phyloP scores from a whole-genome alignment of 2,113 vertebrate species.

The Cheirogaleus medius region DNA sequence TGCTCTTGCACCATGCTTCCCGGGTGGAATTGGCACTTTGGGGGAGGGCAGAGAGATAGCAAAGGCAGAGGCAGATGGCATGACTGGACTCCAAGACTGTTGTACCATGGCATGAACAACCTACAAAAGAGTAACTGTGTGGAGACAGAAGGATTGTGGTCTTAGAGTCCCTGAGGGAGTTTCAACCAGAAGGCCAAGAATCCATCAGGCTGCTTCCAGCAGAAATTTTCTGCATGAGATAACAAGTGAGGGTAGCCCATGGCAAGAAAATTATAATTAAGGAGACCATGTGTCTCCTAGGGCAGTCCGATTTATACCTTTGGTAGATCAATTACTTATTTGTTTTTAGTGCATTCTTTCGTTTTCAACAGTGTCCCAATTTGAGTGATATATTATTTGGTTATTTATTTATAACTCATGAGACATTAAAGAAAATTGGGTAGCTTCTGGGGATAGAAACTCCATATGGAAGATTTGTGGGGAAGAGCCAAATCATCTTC shows the following conservation, averaged over 20 bases:
- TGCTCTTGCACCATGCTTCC: neutral
- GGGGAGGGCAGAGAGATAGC: neutral
- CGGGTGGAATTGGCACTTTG: neutral
- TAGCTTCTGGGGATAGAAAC: neutral
- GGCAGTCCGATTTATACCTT: neutral
- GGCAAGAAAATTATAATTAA: slow-evolving; percentile 34
- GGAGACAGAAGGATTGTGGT: neutral
- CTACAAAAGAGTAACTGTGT: neutral
- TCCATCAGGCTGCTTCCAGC: neutral
- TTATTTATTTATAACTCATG: neutral
- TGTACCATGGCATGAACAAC: neutral
- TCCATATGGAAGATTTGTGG: neutral
- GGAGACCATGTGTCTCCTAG: slow-evolving; percentile 28
- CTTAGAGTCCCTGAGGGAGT: neutral
- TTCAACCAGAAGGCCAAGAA: neutral
- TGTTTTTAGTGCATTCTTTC: neutral
- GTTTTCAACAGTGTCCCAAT: neutral
- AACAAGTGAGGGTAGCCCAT: neutral
- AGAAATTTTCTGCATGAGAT: slow-evolving; percentile 40
- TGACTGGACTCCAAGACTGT: neutral
- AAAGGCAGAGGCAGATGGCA: slow-evolving; percentile 35
- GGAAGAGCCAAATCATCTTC: neutral
- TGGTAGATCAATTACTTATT: neutral
- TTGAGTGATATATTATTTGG: neutral
- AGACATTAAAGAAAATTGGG: neutral